These are phyloP conservation scores for Passer domesticus DNA, from an alignment of 2,113 vertebrate species.

Conservation along the genomic window DNA sequence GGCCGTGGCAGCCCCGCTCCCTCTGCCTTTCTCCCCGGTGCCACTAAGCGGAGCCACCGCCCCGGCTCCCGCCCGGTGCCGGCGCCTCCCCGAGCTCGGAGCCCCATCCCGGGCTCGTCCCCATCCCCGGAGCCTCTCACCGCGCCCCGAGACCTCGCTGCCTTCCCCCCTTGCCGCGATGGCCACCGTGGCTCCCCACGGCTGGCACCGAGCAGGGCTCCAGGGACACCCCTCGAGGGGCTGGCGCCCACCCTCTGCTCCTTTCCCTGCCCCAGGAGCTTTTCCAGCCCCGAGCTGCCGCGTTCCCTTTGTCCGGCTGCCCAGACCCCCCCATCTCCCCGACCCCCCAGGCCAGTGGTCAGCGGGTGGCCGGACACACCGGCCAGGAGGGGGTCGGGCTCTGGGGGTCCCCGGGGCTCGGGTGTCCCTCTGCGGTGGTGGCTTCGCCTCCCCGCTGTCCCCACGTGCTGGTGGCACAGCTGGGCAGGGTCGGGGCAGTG, in stretches of 20 bases:
- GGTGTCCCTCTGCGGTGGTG: not conserved
- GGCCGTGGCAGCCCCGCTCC: not conserved
- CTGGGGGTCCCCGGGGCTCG: not conserved
- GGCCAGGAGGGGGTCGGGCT: rapidly evolving
- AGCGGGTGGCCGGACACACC: not conserved
- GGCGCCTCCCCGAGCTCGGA: not conserved
- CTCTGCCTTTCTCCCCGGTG: slow-evolving; percentile 1
- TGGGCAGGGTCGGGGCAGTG: not conserved
- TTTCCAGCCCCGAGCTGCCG: not conserved
- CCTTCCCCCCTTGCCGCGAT: not conserved
- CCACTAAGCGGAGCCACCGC: slow-evolving; percentile 29
- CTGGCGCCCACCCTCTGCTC: not conserved
- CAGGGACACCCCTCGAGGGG: too few species aligned
- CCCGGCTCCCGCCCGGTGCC: not conserved
- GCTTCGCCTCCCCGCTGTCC: not conserved
- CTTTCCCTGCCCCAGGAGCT: not conserved
- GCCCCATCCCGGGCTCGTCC: not conserved
- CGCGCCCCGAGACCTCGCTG: not conserved
- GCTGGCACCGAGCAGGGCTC: not conserved
- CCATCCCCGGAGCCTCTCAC: not conserved
- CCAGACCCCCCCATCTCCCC: rapidly evolving
- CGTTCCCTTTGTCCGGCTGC: not conserved
- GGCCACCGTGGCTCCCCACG: not conserved
- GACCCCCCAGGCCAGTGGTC: not conserved
- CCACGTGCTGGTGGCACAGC: not conserved